A percentile compares a stretch with the other conserved stretches of the same genome.
Conservation (phyloP, 2,797 vertebrate genomes). For the Hoplostethus mediterraneus region DNA sequence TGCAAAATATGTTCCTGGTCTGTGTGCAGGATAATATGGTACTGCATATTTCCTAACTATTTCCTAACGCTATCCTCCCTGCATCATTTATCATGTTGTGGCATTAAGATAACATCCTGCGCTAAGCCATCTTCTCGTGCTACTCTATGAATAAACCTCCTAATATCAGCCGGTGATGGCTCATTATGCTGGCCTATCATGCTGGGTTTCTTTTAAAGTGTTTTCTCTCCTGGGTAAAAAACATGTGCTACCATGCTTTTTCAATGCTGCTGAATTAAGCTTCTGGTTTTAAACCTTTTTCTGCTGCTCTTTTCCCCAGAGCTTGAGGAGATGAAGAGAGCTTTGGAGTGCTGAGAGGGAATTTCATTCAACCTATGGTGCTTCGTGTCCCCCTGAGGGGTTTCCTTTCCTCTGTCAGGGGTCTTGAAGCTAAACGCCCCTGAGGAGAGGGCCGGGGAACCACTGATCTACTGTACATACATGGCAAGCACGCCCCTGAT, state of each 20-base stretch:
- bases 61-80: constrained; percentile 55
- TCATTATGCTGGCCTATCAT: constrained; percentile 76
- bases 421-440: constrained; percentile 77
- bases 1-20: constrained; percentile 27
- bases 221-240: constrained; percentile 74
- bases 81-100: constrained; percentile 80
- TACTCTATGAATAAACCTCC: constrained; percentile 77
- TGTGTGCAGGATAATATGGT: constrained; percentile 47
- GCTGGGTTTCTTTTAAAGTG: constrained; percentile 69
- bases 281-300: constrained; percentile 73
- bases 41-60: constrained; percentile 52
- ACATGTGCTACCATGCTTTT: constrained; percentile 49
- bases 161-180: constrained; percentile 79
- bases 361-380: constrained; percentile 79
- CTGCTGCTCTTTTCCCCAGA: constrained; percentile 60
- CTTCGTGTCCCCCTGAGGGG: constrained; percentile 63
- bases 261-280: constrained; percentile 70
- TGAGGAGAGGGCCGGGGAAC: constrained; percentile 63
- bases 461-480: constrained; percentile 77
- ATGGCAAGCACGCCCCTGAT: constrained; percentile 63
- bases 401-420: constrained; percentile 67
- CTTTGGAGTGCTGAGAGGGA: constrained; percentile 74
- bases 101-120: constrained; percentile 78
- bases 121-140: constrained; percentile 68
- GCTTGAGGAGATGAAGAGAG: constrained; percentile 73